Percentiles rank a stretch among this genome's conserved stretches.
These are phyloP conservation scores for Coecobrya sp. DNA, from an alignment of 2,888 invertebrate genomes.

Conservation along the genomic window DNA sequence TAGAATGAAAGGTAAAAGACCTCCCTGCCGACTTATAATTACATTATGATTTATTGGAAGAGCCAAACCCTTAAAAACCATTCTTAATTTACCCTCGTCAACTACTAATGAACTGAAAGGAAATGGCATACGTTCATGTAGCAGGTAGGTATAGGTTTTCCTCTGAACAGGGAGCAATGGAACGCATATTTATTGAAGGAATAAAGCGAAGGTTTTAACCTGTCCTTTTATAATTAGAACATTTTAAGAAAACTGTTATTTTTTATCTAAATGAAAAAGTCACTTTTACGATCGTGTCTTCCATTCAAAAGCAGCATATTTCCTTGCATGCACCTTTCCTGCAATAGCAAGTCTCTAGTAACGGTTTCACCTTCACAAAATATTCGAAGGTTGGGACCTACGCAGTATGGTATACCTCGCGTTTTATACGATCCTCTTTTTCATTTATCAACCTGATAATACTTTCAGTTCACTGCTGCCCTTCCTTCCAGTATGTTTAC, in stretches of 20 bases:
- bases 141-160: neutral
- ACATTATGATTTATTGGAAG: conserved; percentile 83
- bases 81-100: conserved; percentile 83
- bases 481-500: neutral
- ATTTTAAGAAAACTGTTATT: conserved; percentile 70
- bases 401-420: no score
- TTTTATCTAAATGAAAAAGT: conserved; percentile 69
- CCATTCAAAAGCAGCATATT: conserved; percentile 4
- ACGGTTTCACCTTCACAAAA: no score
- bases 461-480: neutral
- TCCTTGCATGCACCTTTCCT: neutral
- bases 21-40: conserved; percentile 82
- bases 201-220: conserved; percentile 22
- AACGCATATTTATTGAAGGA: neutral
- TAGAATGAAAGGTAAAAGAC: conserved; percentile 76
- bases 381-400: no score
- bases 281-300: conserved; percentile 41
- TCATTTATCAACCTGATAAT: neutral
- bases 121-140: neutral
- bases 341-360: no score
- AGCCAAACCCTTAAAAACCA: conserved; percentile 79
- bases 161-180: neutral
- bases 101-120: conserved; percentile 79
- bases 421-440: no score
- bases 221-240: conserved; percentile 79